phyloP scores from a whole-genome alignment of 2,888 invertebrate genomes.

The Hedychridium roseum region DNA sequence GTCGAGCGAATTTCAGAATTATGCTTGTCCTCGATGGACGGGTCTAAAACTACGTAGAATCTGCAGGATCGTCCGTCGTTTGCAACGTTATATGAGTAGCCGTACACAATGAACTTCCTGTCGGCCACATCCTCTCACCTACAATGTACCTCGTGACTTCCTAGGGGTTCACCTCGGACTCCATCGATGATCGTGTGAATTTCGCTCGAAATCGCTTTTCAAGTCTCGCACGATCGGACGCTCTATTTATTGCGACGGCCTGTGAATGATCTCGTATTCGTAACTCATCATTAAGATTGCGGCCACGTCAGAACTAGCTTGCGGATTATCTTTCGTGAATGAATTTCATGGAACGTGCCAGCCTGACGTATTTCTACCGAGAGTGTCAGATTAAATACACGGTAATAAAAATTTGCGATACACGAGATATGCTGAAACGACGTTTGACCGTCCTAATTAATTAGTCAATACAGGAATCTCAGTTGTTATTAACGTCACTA shows the following conservation, averaged over 20 bases:
- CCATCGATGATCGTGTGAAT: constrained; percentile 39
- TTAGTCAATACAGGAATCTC: too few species aligned
- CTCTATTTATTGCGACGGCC: not conserved
- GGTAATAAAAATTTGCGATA: too few species aligned
- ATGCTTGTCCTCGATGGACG: constrained; percentile 11
- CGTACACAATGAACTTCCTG: constrained; percentile 60
- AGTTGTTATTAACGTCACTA: too few species aligned
- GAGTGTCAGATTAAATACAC: not conserved
- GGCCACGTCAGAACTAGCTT: too few species aligned
- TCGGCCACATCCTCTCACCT: constrained; percentile 54
- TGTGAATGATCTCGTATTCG: too few species aligned
- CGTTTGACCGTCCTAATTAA: too few species aligned
- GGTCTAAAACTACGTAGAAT: constrained; percentile 28
- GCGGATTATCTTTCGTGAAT: not conserved
- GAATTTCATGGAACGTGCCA: constrained; percentile 2
- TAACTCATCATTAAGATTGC: too few species aligned
- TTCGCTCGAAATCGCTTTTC: constrained; percentile 13
- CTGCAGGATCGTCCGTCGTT: constrained; percentile 32
- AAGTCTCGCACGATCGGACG: not conserved
- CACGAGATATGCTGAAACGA: too few species aligned
- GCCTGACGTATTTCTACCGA: constrained; percentile 1
- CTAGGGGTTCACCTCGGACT: constrained; percentile 47
- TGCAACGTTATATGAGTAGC: constrained; percentile 48
- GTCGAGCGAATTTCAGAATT: constrained; percentile 13
- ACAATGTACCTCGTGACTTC: constrained; percentile 37